Conservation (phyloP, 2,797 vertebrate genomes). For the Mormyrus hasselquistii region DNA sequence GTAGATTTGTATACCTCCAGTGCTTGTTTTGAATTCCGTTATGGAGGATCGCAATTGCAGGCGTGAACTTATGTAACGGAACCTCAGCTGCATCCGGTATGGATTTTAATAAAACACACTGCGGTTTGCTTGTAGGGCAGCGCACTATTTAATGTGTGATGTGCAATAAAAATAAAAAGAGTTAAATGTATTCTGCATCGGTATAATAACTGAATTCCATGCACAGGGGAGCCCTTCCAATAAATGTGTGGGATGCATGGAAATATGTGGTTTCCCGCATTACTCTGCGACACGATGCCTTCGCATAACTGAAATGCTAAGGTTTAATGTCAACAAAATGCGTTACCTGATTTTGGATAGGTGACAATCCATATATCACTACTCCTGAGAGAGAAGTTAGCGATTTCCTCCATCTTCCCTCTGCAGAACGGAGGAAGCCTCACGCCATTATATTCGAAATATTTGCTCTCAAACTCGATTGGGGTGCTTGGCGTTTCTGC, state of each 20-base stretch:
- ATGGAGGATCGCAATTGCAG: background rate
- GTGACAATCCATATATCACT: slow-evolving; percentile 97
- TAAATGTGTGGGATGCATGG: background rate
- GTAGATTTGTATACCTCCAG: background rate
- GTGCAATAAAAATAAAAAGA: background rate
- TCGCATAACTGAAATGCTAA: background rate
- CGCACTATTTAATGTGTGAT: background rate
- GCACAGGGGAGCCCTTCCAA: background rate
- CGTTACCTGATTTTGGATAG: slow-evolving; percentile 90
- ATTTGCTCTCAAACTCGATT: slow-evolving; percentile 95
- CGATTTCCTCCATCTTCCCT: slow-evolving; percentile 96
- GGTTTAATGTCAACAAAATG: slow-evolving; percentile 1
- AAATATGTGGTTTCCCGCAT: background rate
- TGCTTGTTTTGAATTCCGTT: background rate
- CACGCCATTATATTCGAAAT: slow-evolving; percentile 93
- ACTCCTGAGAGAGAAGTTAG: slow-evolving; percentile 84
- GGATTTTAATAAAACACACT: slow-evolving; percentile 5
- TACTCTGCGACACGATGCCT: slow-evolving; percentile 1
- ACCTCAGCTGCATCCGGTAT: background rate
- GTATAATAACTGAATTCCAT: background rate
- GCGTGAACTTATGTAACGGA: background rate
- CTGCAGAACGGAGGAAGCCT: slow-evolving; percentile 95
- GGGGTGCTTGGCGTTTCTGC: slow-evolving; percentile 93
- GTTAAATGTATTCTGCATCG: background rate
- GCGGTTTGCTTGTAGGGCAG: background rate